phyloP scores from a whole-genome alignment of 1,140 invertebrate species.

The Holcopasites calliopsidis region DNA sequence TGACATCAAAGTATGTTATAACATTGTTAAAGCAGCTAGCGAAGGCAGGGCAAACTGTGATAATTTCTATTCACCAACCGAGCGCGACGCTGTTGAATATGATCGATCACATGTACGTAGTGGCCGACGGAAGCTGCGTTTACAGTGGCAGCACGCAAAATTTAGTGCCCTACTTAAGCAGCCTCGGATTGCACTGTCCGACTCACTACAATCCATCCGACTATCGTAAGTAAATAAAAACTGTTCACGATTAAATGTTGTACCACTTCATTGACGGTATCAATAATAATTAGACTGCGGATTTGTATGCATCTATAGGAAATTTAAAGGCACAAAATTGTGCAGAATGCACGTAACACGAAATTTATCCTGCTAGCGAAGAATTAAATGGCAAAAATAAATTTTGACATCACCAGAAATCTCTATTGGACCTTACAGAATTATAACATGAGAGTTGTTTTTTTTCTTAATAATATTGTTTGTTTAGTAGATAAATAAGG shows the following conservation, averaged over 20 bases:
- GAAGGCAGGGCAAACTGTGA: constrained; percentile 87
- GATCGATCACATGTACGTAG: constrained; percentile 93
- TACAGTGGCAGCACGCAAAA: constrained; percentile 88
- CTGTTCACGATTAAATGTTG: neutral
- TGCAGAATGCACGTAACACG: too few relatives aligned
- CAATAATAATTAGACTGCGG: too few relatives aligned
- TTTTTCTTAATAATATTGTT: too few relatives aligned
- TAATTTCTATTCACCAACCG: constrained; percentile 96
- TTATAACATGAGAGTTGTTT: too few relatives aligned
- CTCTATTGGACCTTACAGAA: too few relatives aligned
- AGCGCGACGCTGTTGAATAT: constrained; percentile 92
- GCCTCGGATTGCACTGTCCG: constrained; percentile 88
- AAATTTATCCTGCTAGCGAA: too few relatives aligned
- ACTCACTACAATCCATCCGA: constrained; percentile 95
- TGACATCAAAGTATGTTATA: constrained; percentile 91
- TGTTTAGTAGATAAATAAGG: too few relatives aligned
- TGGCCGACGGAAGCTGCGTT: constrained; percentile 90
- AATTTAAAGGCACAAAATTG: too few relatives aligned
- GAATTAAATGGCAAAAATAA: too few relatives aligned
- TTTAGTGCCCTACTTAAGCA: constrained; percentile 88
- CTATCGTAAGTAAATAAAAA: constrained; percentile 77
- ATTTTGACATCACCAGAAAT: too few relatives aligned
- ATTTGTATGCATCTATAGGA: too few relatives aligned
- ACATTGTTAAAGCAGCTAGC: constrained; percentile 88
- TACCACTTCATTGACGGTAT: neutral